These are phyloP conservation scores for Mirza zaza DNA, from an alignment of 2,113 vertebrate genomes.

Conservation along the genomic window DNA sequence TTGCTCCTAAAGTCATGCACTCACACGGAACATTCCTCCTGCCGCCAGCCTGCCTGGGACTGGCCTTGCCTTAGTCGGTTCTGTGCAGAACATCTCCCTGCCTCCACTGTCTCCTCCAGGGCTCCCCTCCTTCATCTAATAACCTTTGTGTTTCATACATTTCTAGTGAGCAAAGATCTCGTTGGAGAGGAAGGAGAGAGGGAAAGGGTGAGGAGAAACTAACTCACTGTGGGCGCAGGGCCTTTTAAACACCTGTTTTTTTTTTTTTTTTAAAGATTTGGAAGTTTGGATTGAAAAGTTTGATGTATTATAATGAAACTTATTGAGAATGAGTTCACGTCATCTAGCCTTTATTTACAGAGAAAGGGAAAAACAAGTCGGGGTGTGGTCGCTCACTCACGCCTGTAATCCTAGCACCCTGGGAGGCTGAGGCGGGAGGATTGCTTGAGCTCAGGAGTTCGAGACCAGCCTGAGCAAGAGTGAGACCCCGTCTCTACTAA, in stretches of 20 bases:
- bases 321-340: conserved; percentile 17
- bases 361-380: conserved; percentile 18
- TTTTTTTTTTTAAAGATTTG: background rate
- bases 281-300: background rate
- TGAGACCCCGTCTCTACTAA: no score
- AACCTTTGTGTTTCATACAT: background rate
- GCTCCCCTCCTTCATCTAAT: background rate
- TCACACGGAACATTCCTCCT: rapidly evolving
- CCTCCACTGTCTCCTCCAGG: background rate
- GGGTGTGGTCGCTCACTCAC: no score
- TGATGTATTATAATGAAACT: background rate
- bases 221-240: background rate
- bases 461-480: no score
- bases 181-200: background rate
- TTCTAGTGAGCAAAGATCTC: background rate
- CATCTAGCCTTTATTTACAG: background rate
- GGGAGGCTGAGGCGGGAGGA: no score
- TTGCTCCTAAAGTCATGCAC: background rate
- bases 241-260: background rate
- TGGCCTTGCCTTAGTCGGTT: no score
- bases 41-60: background rate
- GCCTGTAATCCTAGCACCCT: no score
- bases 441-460: no score
- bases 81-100: background rate
- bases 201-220: background rate